Evolutionary conservation across 2,113 vertebrate genomes (phyloP), one percentile per base, ranked within the genome.

Genomic region (Chlamydotis undulata): DNA sequence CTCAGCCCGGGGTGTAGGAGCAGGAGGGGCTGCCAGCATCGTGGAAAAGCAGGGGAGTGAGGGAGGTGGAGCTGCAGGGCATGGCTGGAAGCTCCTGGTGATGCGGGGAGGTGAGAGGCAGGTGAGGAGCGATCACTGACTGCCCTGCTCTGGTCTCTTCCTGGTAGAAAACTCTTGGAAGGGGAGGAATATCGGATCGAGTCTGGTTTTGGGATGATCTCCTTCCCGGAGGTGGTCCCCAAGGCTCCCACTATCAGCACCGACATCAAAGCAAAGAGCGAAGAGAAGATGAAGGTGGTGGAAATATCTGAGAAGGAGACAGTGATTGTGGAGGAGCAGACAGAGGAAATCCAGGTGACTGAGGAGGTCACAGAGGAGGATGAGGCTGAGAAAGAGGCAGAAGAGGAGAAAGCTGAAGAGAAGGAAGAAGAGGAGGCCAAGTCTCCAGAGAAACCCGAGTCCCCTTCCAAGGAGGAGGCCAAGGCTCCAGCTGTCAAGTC

Each of bases 151-250:
- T 60, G 74, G 23, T 95, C 67, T 96, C 57, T 92, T 92, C 47
- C 59, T 80, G 95, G 71, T 98, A 99, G 99, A 94, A 99, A 99
- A 89, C 97, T 99, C 71, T 97, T 99, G 82, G 99, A 99, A 93
- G 99, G 99, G 17, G 99, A 99, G 92, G 99, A 99, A 87, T 99
- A 98, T 65, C 98, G 99, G 49, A 98, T 99, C 1, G 98, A 98
- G 76, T 97, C 98, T 7, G 98, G 98, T 61, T 97, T 98, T 63
- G 96, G 97, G 81, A 98, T 98, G 45, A 98, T 99, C 95, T 98
- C 98, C 59, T 99, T 98, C 97, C 94, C 98, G 0, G 98, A 99
- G 68, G 95, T 94, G 80, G 53, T 96, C 49, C 98, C 97, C 14
- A 99, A 98, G 92, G 71, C 97, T 63, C 98, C 98, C 18, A 94